Base-by-base conservation (phyloP, 2,797 vertebrate species). In the Chaetophractus vellerosus region DNA sequence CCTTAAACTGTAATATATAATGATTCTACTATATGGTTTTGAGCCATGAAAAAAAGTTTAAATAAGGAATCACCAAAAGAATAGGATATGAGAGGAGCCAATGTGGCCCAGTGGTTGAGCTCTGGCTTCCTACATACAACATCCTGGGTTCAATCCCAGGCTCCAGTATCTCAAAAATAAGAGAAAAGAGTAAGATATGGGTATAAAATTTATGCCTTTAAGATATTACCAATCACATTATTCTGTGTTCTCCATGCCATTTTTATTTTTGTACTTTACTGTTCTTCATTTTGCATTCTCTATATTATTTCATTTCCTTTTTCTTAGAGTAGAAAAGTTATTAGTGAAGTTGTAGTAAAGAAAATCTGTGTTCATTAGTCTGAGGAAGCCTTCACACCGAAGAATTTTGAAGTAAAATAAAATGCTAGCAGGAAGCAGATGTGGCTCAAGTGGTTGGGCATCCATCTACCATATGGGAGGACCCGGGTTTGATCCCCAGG, bases 21-120 rank as follows among this genome's bases (percentile, higher is more conserved):
- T 78, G 33, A 55, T 63, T 94, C 45, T 86, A n/a, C 28, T 94
- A 86, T 52, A 41, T 94, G 66, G 66, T 31, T 92, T 86, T 75
- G 41, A 87, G 59, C 80, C 61, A 18, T 75, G 55, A 26, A 12
- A 69, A 69, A 83, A 74, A 31, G 24, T 57, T 72, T 87, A 38
- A 85, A 28, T 45, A n/a, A 91, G 59, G 84, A 90, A 48, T 55
- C 55, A 24, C 71, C 68, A 28, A 88, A 55, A 59, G 52, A 63
- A 38, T 38, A 38, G 38, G 38, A 38, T 38, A 38, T 38, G 38
- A 38, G 38, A 6, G 38, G 38, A 38, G 38, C 38, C 38, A 38
- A 6, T 38, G 38, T 38, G 38, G 38, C 38, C 38, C 38, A 38
- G 38, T 38, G 38, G 38, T 38, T 38, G 38, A 38, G 38, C 38